A percentile compares a stretch with the other conserved stretches of the same genome.
Conservation (phyloP, 2,888 invertebrate species). For the Spicauda simplicius region DNA sequence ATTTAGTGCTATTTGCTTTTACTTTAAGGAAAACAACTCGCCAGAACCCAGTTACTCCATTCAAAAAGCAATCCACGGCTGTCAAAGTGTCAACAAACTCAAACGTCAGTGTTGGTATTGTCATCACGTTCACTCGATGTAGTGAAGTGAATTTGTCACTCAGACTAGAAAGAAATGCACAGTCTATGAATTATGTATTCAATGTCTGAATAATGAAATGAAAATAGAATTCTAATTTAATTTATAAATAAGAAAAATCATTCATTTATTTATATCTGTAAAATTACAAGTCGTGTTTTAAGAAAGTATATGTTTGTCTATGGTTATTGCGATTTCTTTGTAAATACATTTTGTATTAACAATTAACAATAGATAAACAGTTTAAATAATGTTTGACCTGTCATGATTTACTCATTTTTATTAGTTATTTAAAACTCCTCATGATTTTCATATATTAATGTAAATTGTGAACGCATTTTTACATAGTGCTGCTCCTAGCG, state of each 20-base stretch:
- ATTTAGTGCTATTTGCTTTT: constrained; percentile 42
- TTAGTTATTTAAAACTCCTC: background rate
- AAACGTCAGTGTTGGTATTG: background rate
- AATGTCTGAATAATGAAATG: too few relatives aligned
- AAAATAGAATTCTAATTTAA: too few relatives aligned
- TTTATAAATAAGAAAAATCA: too few relatives aligned
- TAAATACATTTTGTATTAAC: background rate
- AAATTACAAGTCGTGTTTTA: too few relatives aligned
- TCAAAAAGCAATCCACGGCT: background rate
- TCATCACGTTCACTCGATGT: background rate
- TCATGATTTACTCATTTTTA: background rate
- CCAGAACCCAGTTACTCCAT: background rate
- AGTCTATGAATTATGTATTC: background rate
- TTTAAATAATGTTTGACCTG: background rate
- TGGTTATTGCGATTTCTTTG: background rate
- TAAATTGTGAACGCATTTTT: constrained; percentile 52
- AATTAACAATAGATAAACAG: background rate
- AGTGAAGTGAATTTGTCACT: too few relatives aligned
- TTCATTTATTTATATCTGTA: too few relatives aligned
- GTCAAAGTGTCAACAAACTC: background rate
- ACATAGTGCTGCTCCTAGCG: constrained; percentile 61
- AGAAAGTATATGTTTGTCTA: background rate
- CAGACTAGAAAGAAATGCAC: too few relatives aligned
- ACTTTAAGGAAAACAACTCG: background rate
- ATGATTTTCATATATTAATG: background rate